phyloP scores from a whole-genome alignment of 2,113 vertebrate genomes.

The Cervus canadensis region DNA sequence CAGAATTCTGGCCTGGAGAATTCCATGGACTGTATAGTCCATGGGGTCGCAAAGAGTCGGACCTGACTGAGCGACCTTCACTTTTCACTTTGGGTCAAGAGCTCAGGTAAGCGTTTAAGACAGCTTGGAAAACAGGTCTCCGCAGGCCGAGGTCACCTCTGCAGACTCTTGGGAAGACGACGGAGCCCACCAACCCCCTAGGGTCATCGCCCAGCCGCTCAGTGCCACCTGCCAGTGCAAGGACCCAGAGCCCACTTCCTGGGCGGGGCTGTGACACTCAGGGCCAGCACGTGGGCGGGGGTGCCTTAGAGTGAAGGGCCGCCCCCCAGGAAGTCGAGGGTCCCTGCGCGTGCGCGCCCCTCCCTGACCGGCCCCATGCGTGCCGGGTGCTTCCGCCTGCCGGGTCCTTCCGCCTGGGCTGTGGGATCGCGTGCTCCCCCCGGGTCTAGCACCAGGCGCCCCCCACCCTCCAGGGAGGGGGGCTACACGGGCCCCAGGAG shows the following conservation, averaged over 20 bases:
- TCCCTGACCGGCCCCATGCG: fast-evolving
- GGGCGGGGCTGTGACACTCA: fast-evolving
- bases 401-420: fast-evolving
- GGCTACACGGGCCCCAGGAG: not conserved
- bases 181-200: not conserved
- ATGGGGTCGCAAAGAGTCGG: not conserved
- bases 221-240: fast-evolving
- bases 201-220: fast-evolving
- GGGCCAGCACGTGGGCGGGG: fast-evolving
- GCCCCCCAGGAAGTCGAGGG: fast-evolving
- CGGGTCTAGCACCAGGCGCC: fast-evolving
- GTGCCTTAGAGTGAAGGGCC: fast-evolving
- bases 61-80: fast-evolving
- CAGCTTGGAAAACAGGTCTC: not conserved
- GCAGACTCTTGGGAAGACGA: not conserved
- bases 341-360: fast-evolving
- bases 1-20: not conserved
- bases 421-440: fast-evolving
- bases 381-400: no score
- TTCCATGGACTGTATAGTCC: fast-evolving
- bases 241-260: fast-evolving
- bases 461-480: fast-evolving
- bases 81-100: not conserved
- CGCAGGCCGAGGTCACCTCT: not conserved
- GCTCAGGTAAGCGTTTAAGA: not conserved